A percentile compares a stretch with the other conserved stretches of the same genome.
phyloP scores from a whole-genome alignment of 2,888 invertebrate species.

The Yponomeuta plumbellus region DNA sequence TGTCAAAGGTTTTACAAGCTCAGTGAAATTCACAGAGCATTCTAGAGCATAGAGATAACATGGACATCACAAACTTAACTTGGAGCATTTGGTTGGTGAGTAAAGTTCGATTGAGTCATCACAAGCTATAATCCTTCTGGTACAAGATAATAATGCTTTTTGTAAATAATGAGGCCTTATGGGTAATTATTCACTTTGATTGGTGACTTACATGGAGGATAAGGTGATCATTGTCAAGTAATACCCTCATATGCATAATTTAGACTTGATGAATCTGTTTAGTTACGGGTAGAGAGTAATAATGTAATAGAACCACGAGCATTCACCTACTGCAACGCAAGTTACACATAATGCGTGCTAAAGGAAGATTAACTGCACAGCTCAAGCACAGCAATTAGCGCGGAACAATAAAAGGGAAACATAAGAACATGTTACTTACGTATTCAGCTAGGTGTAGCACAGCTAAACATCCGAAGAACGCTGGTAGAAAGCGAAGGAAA shows the following conservation, averaged over 20 bases:
- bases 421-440: constrained; percentile 42
- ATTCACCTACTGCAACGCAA: not conserved
- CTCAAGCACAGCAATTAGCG: constrained; percentile 32
- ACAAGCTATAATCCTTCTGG: too few species aligned
- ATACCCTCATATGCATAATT: not conserved
- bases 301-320: not conserved
- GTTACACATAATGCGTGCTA: not conserved
- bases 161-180: not conserved
- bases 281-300: not conserved
- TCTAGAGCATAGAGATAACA: too few species aligned
- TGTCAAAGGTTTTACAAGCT: too few species aligned
- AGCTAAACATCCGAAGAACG: constrained; percentile 50
- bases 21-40: too few species aligned
- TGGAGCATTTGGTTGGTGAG: too few species aligned
- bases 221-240: not conserved
- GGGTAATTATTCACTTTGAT: not conserved
- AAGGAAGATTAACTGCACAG: not conserved
- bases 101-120: too few species aligned
- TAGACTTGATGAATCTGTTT: not conserved
- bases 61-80: too few species aligned
- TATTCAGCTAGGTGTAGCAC: constrained; percentile 48
- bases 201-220: not conserved
- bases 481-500: constrained; percentile 44
- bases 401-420: constrained; percentile 39
- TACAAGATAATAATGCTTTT: too few species aligned